Evolutionary conservation across 2,113 vertebrate genomes (phyloP), one percentile per base, ranked within the genome.

Genomic region (Pseudorectes ferrugineus): DNA sequence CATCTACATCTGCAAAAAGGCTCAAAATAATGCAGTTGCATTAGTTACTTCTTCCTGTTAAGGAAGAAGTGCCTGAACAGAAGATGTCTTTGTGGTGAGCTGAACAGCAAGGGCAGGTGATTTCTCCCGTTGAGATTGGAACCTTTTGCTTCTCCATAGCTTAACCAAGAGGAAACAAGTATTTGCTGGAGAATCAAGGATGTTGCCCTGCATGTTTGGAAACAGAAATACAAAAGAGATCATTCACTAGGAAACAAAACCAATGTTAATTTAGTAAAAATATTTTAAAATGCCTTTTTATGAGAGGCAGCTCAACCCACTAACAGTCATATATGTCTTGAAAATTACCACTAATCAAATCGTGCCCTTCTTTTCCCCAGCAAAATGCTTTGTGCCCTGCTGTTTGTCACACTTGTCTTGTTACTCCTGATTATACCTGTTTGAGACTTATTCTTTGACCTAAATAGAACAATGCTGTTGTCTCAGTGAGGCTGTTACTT

Each of bases 391-490:
- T 38, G 45, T 74, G 31, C 61, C 90, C 88, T 95, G 88, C 90
- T 93, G 81, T 89, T 93, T 63, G 33, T 92, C 78, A 72, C 36
- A 52, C 35, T 89, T 88, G 54, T 38, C 87, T 74, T 89, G 48
- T 72, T 85, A 71, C 74, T 96, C 49, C 54, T 92, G 77, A 92
- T 93, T 93, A 87, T 68, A 91, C 77, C 76, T 85, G 38, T 88
- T 88, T 36, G 48, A 71, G 59, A 29, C n/a, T 65, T 85, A 28
- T 15, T 57, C 85, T 79, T 95, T 76, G 72, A n/a, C 61, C 72
- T 46, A 63, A 81, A 77, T 19, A 78, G 70, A 94, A 68, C n/a
- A 71, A 59, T 33, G 45, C 57, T 65, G 46, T 52, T 86, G 73
- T 54, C 67, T 58, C 83, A 66, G 83, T 4, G 42, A 88, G 75